Evolutionary conservation across 2,888 invertebrate species (phyloP), one percentile per base, ranked within the genome.

Genomic region (Chrysotoxum bicinctum): DNA sequence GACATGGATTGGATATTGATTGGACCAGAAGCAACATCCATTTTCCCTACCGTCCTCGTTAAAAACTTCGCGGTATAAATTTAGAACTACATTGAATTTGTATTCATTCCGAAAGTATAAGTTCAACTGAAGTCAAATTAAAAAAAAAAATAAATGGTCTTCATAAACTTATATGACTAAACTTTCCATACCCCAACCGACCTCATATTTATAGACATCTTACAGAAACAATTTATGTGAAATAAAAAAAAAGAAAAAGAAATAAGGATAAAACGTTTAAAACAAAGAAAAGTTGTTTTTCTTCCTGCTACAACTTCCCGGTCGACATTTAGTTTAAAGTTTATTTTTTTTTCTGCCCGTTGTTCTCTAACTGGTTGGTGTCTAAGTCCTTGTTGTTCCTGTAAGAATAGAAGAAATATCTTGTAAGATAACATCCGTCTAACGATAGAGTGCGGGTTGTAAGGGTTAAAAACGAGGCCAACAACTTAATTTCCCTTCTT

Each of bases 401-500:
- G 19, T 3, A 43, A 26, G 6, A 45, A 50, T 16, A 32, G 19
- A 32, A 30, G 21, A 66, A 50, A 50, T 19, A 66, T 66, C 66
- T 48, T 35, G 21, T 19, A 50, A 66, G 66, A 50, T 9, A 35
- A 9, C 66, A 50, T 50, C 35, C 50, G 66, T 48, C 66, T 23
- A 50, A 66, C 43, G 30, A 16, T 56, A n/a, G 12, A 35, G 45
- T 26, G 43, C 54, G 78, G 56, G 72, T 56, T 78, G 8, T 64
- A 26, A 40, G 32, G 58, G 66, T 60, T 60, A 40, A 60, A 81
- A 85, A 81, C 54, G 54, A 85, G 76, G 85, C 72, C 76, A 85
- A 85, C 69, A 81, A 85, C 85, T 81, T 85, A 81, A 85, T 85
- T 85, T 81, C 68, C 32, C 81, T 62, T 62, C 66, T 73, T 69